Percentiles rank a stretch among this genome's conserved stretches.
phyloP scores from a whole-genome alignment of 2,113 vertebrate genomes.

The Sinocyclocheilus rhinocerous region DNA sequence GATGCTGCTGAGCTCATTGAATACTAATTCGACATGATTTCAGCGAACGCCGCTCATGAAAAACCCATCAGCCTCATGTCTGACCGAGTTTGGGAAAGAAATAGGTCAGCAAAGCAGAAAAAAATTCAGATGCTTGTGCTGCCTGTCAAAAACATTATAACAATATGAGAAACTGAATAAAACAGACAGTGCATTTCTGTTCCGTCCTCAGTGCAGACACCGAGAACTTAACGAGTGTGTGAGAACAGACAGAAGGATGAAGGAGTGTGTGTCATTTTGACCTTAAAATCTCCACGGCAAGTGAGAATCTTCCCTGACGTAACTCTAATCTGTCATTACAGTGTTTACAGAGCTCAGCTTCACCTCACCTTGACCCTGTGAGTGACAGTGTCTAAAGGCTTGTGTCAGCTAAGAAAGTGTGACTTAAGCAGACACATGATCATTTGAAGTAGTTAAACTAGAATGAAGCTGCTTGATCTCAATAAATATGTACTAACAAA shows the following conservation, averaged over 20 bases:
- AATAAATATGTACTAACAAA: too few species aligned
- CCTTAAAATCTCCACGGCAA: background rate
- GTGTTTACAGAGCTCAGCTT: constrained; percentile 3
- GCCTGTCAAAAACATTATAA: background rate
- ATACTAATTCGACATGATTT: background rate
- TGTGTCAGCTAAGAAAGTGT: too few species aligned
- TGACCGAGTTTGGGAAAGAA: constrained; percentile 21
- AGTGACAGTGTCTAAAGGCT: background rate
- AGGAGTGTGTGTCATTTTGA: background rate
- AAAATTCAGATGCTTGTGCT: background rate
- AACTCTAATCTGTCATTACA: constrained; percentile 6
- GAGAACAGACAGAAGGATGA: constrained; percentile 15
- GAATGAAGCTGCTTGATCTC: background rate
- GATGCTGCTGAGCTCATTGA: background rate
- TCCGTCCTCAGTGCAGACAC: background rate
- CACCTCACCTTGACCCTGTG: background rate
- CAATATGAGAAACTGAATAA: background rate
- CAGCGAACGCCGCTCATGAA: constrained; percentile 20
- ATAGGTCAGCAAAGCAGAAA: constrained; percentile 40
- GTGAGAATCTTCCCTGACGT: background rate
- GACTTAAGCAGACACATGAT: too few species aligned
- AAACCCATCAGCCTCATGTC: background rate
- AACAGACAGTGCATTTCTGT: background rate
- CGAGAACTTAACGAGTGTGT: background rate
- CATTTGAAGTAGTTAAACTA: too few species aligned